A percentile compares a stretch with the other conserved stretches of the same genome.
phyloP scores from a whole-genome alignment of 1,140 invertebrate genomes.

The Marisa cornuarietis region DNA sequence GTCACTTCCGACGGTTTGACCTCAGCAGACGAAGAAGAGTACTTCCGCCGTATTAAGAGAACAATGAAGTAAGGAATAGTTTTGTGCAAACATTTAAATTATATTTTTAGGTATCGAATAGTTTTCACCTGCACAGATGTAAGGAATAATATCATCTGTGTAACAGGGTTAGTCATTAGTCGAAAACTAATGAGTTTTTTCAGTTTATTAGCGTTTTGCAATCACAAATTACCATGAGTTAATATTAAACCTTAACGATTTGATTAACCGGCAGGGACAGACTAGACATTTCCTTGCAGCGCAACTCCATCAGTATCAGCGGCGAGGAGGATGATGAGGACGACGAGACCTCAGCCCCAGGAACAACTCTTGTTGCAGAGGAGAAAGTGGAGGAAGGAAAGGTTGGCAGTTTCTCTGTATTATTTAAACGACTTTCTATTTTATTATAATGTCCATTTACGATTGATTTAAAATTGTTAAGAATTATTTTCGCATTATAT shows the following conservation, averaged over 20 bases:
- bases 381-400: slow-evolving; percentile 34
- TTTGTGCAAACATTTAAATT: too few relatives aligned
- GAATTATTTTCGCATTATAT: too few relatives aligned
- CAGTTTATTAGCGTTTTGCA: too few relatives aligned
- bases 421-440: too few relatives aligned
- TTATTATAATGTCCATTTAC: not conserved
- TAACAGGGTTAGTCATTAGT: too few relatives aligned
- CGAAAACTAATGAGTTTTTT: too few relatives aligned
- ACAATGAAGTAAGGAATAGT: slow-evolving; percentile 14
- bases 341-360: not conserved
- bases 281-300: slow-evolving; percentile 10
- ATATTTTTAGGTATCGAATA: too few relatives aligned
- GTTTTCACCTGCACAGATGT: too few relatives aligned
- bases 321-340: slow-evolving; percentile 1
- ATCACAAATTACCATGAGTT: too few relatives aligned
- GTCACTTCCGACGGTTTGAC: slow-evolving; percentile 48
- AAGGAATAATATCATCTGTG: too few relatives aligned
- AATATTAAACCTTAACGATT: too few relatives aligned
- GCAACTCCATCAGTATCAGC: not conserved
- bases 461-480: not conserved
- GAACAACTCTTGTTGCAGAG: slow-evolving; percentile 30
- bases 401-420: slow-evolving; percentile 15
- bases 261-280: not conserved
- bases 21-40: slow-evolving; percentile 37
- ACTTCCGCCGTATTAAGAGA: slow-evolving; percentile 19